phyloP scores from a whole-genome alignment of 2,888 invertebrate species.

The Aquatica leii region DNA sequence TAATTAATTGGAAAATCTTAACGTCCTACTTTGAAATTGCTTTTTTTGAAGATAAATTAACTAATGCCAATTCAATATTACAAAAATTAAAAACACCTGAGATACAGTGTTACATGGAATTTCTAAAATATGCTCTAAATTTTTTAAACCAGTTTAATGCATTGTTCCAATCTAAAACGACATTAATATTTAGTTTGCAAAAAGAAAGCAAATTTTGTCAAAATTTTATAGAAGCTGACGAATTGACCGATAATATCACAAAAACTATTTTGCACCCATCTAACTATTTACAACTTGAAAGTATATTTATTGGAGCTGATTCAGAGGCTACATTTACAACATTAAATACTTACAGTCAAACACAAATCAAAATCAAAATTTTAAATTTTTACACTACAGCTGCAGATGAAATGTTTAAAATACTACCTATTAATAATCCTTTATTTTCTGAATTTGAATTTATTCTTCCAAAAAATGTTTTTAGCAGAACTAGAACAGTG shows the following conservation, averaged over 20 bases:
- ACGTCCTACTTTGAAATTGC: not conserved
- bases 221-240: not conserved
- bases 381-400: not conserved
- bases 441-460: not conserved
- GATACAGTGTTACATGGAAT: not conserved
- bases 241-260: not conserved
- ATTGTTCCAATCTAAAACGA: not conserved
- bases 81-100: no score
- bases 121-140: not conserved
- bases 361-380: not conserved
- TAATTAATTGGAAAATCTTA: no score
- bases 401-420: no score
- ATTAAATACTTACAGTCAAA: not conserved
- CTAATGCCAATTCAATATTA: no score
- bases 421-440: not conserved
- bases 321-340: not conserved
- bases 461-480: not conserved
- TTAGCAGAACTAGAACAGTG: not conserved
- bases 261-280: not conserved
- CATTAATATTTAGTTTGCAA: not conserved
- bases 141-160: not conserved
- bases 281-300: no score
- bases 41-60: not conserved
- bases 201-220: not conserved
- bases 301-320: no score